Evolutionary conservation across 2,888 invertebrate species (phyloP).

Genomic region (Xanthia togata): DNA sequence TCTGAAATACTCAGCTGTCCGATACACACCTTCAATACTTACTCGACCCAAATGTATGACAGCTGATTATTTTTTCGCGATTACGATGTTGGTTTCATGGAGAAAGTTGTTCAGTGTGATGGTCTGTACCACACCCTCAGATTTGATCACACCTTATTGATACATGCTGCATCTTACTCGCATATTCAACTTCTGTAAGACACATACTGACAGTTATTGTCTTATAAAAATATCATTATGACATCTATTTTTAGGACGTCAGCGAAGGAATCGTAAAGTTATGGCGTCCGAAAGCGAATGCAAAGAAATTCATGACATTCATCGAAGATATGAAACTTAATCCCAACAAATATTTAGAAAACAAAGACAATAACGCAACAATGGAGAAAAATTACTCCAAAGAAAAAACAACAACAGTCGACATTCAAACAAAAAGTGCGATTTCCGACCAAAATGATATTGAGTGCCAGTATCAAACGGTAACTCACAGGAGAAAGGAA

Average conservation of each 20-base stretch:
- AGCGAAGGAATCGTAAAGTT: constrained; percentile 84
- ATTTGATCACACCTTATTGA: background rate
- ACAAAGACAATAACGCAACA: constrained; percentile 38
- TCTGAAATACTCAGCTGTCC: too few species aligned
- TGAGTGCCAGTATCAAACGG: constrained; percentile 85
- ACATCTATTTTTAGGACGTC: constrained; percentile 76
- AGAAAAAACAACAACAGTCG: constrained; percentile 57
- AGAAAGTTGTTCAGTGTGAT: background rate
- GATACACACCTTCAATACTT: too few species aligned
- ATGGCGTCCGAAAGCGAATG: constrained; percentile 83
- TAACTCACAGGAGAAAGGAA: constrained; percentile 67
- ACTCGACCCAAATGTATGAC: too few species aligned
- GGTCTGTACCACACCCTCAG: too few species aligned
- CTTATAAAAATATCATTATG: background rate
- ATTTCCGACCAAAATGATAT: constrained; percentile 46
- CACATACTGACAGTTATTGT: background rate
- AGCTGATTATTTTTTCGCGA: background rate
- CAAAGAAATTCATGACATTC: constrained; percentile 81
- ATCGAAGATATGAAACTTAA: constrained; percentile 79
- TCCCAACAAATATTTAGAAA: constrained; percentile 78
- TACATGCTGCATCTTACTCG: background rate
- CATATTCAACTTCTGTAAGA: background rate
- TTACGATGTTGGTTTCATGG: background rate
- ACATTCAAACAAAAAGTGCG: constrained; percentile 47
- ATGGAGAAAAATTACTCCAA: constrained; percentile 46